These are phyloP conservation scores for Schlechtendalia chinensis DNA, from an alignment of 1,140 invertebrate species.

Conservation along the genomic window DNA sequence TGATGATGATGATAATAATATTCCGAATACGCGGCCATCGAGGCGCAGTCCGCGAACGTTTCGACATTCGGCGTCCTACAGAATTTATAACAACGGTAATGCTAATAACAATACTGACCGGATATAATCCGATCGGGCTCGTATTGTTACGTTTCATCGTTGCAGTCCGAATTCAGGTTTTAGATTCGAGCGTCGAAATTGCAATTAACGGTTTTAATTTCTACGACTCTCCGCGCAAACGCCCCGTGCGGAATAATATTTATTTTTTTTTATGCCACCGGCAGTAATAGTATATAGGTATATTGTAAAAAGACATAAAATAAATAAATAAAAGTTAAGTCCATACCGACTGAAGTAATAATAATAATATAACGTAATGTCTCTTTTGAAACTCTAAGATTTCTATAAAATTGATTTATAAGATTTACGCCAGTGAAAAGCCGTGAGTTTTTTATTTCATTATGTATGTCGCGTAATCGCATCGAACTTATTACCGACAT, in stretches of 20 bases:
- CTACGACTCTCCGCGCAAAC: constrained; percentile 13
- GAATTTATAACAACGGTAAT: no score
- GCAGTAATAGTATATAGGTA: constrained; percentile 3
- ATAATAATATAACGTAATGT: constrained; percentile 9
- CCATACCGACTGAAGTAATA: neutral
- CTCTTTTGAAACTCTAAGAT: constrained; percentile 24
- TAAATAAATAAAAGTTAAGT: neutral
- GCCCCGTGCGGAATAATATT: neutral
- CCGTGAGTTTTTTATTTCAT: neutral
- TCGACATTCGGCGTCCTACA: no score
- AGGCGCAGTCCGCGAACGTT: no score
- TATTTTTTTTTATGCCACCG: constrained; percentile 29
- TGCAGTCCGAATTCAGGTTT: neutral
- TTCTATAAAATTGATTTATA: constrained; percentile 26
- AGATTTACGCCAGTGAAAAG: neutral
- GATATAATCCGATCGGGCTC: no score
- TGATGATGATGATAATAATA: no score
- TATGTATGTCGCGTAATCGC: neutral
- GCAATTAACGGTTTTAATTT: constrained; percentile 9
- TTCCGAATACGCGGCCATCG: no score
- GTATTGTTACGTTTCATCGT: no score
- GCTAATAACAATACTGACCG: no score
- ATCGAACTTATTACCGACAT: neutral
- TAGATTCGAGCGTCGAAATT: neutral
- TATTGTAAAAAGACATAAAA: constrained; percentile 8